Conservation (phyloP, 2,888 invertebrate genomes). For the Theristus sp. region DNA sequence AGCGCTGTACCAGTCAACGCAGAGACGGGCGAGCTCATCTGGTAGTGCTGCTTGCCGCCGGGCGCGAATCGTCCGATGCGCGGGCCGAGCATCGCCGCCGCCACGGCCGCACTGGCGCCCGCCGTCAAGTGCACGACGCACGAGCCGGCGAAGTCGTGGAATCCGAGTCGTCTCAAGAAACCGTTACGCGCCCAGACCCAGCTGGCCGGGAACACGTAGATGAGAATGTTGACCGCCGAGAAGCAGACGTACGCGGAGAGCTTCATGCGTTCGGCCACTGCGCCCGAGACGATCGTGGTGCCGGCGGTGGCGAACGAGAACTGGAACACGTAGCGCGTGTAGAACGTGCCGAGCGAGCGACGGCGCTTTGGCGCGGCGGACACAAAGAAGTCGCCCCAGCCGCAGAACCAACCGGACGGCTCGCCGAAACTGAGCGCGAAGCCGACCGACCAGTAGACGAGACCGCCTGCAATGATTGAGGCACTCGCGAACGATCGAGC, state of each 20-base stretch:
- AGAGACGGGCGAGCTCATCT: slow-evolving; percentile 3
- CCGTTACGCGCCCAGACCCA: slow-evolving; percentile 14
- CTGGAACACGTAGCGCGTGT: slow-evolving; percentile 72
- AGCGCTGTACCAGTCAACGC: slow-evolving; percentile 40
- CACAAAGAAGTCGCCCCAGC: slow-evolving; percentile 56
- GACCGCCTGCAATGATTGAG: slow-evolving; percentile 13
- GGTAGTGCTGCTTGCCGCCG: too few species aligned
- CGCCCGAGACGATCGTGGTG: slow-evolving; percentile 65
- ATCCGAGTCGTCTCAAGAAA: not conserved
- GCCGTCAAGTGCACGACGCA: slow-evolving; percentile 5
- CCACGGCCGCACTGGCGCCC: slow-evolving; percentile 3
- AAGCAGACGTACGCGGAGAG: slow-evolving; percentile 23
- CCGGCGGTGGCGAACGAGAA: slow-evolving; percentile 66
- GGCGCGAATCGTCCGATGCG: slow-evolving; percentile 2
- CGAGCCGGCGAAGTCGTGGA: slow-evolving; percentile 10
- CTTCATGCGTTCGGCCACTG: slow-evolving; percentile 25
- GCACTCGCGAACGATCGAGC: too few species aligned
- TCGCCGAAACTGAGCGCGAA: slow-evolving; percentile 69
- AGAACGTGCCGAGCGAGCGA: slow-evolving; percentile 45
- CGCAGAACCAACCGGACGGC: slow-evolving; percentile 52
- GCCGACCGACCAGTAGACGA: slow-evolving; percentile 76
- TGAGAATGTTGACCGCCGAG: slow-evolving; percentile 15
- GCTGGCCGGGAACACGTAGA: slow-evolving; percentile 14
- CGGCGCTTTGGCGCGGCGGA: slow-evolving; percentile 28
- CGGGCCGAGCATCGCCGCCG: slow-evolving; percentile 5